Base-by-base conservation (phyloP, 2,888 invertebrate species). In the Eudasyphora cyanicolor region DNA sequence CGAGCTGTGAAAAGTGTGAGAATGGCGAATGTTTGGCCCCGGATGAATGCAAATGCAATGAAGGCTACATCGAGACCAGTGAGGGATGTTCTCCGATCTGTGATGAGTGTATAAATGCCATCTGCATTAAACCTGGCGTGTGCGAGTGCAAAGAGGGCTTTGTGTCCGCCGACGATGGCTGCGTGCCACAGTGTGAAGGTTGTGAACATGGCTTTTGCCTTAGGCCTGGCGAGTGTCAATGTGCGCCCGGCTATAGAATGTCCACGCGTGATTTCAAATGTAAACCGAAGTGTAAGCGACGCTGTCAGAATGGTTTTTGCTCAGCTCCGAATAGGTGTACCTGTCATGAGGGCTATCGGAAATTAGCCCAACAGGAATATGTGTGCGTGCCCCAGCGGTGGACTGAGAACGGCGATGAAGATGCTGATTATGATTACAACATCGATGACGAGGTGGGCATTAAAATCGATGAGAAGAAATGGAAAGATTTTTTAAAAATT, bases 21-120 rank as follows among this genome's bases (percentile, higher is more conserved):
- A 89, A 92, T 83, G 92, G 91, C 5, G 79, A 64, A 4, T 92
- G 92, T 79, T 79, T 89, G 0, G 92, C 92, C 0, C 94, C 94
- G 0, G 93, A 94, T 82, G 89, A 92, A 0, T 95, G 95, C 88
- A 91, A 89, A 8, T 95, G 95, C 87, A 91, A 92, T 12, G 86
- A 91, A 8, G 95, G 94, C 0, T 95, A 92, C 87, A 88, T 24
- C 14, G 24, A 38, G 67, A 12, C 35, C 24, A 21, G 2, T 0
- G 17, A 10, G 3, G 60, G 60, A 2, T 75, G 75, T 49, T 27
- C 21, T 2, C 85, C 86, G 2, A 29, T 8, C 12, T 86, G 86
- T 24, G 57, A 35, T 82, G n/a, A 86, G 49, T 87, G 87, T 17
- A 21, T 27, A 0, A 87, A 90, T 84, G 90, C 90, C 0, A 71